phyloP scores from a whole-genome alignment of 2,888 invertebrate genomes.

The Ctena decussata region DNA sequence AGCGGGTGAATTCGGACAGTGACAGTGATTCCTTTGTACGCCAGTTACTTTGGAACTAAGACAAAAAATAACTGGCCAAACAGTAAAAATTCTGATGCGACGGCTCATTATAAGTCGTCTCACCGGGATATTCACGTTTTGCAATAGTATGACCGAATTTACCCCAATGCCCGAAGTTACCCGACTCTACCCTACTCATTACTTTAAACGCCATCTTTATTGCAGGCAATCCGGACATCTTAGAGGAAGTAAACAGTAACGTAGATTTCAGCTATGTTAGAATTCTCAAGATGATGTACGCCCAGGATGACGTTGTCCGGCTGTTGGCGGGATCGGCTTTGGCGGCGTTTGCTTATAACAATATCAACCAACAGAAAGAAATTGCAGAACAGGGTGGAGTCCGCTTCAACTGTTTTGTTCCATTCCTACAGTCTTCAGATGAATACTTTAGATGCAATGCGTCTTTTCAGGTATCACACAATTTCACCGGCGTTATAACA shows the following conservation, averaged over 20 bases:
- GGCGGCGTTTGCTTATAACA: slow-evolving; percentile 86
- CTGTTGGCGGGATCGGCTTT: slow-evolving; percentile 84
- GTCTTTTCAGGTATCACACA: slow-evolving; percentile 84
- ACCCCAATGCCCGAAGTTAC: too few species aligned
- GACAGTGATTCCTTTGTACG: too few species aligned
- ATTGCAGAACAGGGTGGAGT: slow-evolving; percentile 85
- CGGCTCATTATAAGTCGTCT: too few species aligned
- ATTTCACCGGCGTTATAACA: neutral
- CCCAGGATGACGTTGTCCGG: slow-evolving; percentile 76
- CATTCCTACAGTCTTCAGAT: slow-evolving; percentile 84
- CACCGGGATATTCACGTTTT: too few species aligned
- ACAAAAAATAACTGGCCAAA: too few species aligned
- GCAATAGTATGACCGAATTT: too few species aligned
- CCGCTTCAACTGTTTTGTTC: slow-evolving; percentile 83
- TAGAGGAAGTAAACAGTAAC: slow-evolving; percentile 82
- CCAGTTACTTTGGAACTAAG: too few species aligned
- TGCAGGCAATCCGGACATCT: slow-evolving; percentile 81
- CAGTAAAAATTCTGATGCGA: too few species aligned
- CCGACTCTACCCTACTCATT: too few species aligned
- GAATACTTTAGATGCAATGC: slow-evolving; percentile 84
- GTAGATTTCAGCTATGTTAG: slow-evolving; percentile 85
- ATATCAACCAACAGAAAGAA: slow-evolving; percentile 82
- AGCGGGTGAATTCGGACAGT: too few species aligned
- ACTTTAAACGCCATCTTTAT: too few species aligned
- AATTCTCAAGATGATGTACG: slow-evolving; percentile 85